Percentiles rank a stretch among this genome's conserved stretches.
Conservation (phyloP, 2,797 vertebrate genomes). For the Pseudochirops cupreus region DNA sequence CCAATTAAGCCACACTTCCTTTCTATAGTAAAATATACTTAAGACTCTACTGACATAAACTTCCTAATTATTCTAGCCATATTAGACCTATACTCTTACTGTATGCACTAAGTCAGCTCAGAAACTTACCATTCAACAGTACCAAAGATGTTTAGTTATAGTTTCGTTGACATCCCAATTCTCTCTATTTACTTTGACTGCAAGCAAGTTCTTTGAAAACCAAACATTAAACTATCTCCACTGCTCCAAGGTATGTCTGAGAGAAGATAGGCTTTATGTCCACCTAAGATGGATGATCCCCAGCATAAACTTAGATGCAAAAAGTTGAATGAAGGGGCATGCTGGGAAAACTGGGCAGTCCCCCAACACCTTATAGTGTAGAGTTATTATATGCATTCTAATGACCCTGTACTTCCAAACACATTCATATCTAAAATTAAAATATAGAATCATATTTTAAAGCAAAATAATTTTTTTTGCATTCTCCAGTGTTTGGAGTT, state of each 20-base stretch:
- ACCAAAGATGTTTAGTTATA: slow-evolving; percentile 13
- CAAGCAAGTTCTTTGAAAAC: slow-evolving; percentile 17
- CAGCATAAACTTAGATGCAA: slow-evolving; percentile 32
- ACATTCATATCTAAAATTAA: slow-evolving; percentile 16
- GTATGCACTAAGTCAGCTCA: neutral
- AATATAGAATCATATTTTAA: slow-evolving; percentile 37
- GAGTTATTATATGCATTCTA: slow-evolving; percentile 22
- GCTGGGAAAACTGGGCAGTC: neutral
- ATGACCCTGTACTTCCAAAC: slow-evolving; percentile 30
- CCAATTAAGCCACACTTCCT: neutral
- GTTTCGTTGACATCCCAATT: slow-evolving; percentile 31
- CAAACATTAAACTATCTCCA: slow-evolving; percentile 47
- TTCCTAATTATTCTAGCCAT: slow-evolving; percentile 37
- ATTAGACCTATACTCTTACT: neutral
- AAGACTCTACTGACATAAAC: slow-evolving; percentile 1
- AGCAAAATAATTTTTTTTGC: slow-evolving; percentile 13
- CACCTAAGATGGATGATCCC: neutral
- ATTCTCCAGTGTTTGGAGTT: slow-evolving; percentile 41
- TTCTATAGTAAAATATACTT: neutral
- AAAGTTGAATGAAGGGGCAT: neutral
- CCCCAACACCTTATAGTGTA: neutral
- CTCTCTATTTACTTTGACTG: slow-evolving; percentile 26
- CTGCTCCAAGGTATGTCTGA: slow-evolving; percentile 19
- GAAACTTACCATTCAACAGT: neutral
- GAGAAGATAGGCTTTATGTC: slow-evolving; percentile 43